Evolutionary conservation across 2,888 invertebrate species (phyloP).

Genomic region (Hymenopus coronatus): DNA sequence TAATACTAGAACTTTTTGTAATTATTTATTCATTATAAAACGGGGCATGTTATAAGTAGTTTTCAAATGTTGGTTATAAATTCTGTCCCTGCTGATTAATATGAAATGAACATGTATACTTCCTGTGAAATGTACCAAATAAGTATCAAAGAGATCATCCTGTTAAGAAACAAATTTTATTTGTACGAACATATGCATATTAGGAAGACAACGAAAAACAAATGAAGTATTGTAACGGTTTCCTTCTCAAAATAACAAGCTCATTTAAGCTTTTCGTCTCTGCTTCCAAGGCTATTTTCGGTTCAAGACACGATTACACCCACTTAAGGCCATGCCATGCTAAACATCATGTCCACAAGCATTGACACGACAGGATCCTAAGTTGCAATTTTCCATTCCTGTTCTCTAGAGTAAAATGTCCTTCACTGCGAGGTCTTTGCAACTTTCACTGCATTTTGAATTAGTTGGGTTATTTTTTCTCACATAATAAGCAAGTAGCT

Average conservation of each 20-base stretch:
- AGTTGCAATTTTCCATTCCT: neutral
- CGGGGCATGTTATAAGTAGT: too few species aligned
- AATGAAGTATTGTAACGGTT: neutral
- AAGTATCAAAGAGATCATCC: too few species aligned
- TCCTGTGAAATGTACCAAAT: too few species aligned
- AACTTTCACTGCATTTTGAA: neutral
- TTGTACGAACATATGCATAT: neutral
- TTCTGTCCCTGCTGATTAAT: too few species aligned
- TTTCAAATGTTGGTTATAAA: too few species aligned
- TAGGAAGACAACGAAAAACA: neutral
- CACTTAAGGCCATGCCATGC: neutral
- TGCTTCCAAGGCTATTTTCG: neutral
- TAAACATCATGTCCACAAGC: neutral
- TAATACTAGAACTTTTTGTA: too few species aligned
- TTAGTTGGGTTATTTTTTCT: too few species aligned
- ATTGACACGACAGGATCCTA: neutral
- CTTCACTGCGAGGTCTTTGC: neutral
- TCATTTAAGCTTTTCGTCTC: neutral
- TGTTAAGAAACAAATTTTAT: neutral
- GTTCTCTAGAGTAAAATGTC: neutral
- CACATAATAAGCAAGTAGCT: too few species aligned
- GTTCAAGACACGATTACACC: neutral
- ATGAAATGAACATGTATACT: too few species aligned
- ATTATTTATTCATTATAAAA: too few species aligned
- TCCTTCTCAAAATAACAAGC: neutral